These are phyloP conservation scores for Arothron firmamentum DNA, from an alignment of 2,113 vertebrate genomes.

Conservation along the genomic window DNA sequence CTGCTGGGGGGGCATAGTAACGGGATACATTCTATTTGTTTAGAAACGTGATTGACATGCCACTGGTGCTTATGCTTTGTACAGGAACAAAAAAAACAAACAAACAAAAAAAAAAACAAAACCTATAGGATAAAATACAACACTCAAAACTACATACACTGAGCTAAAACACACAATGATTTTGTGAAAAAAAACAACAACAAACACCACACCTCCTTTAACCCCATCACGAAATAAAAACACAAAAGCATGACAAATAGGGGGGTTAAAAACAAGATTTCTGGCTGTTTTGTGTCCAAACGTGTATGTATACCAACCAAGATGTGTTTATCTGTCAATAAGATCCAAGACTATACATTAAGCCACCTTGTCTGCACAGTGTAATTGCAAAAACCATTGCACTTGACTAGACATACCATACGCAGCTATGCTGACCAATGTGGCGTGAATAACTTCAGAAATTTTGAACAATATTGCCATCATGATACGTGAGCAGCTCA, in stretches of 20 bases:
- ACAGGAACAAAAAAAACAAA: slow-evolving; percentile 33
- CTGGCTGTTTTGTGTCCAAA: slow-evolving; percentile 45
- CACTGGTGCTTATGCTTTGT: slow-evolving; percentile 61
- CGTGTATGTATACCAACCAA: slow-evolving; percentile 38
- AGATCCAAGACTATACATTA: slow-evolving; percentile 48
- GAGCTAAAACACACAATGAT: slow-evolving; percentile 49
- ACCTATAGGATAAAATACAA: slow-evolving; percentile 48
- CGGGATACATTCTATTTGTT: slow-evolving; percentile 75
- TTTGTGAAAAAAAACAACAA: slow-evolving; percentile 38
- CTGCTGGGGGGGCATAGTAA: slow-evolving; percentile 58
- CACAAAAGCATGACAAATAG: slow-evolving; percentile 34
- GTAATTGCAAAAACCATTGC: slow-evolving; percentile 66
- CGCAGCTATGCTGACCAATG: slow-evolving; percentile 58
- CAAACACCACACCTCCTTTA: slow-evolving; percentile 21
- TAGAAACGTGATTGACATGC: slow-evolving; percentile 73
- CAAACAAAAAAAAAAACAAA: slow-evolving; percentile 23
- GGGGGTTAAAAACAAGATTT: slow-evolving; percentile 27
- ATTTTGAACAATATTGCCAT: slow-evolving; percentile 59
- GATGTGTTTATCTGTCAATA: slow-evolving; percentile 32
- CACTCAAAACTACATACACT: slow-evolving; percentile 51
- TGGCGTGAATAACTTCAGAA: slow-evolving; percentile 54
- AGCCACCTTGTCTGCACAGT: slow-evolving; percentile 69
- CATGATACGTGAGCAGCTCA: slow-evolving; percentile 59
- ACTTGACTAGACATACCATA: slow-evolving; percentile 65
- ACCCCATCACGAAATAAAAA: slow-evolving; percentile 22